Conservation (phyloP, 2,113 vertebrate genomes). For the Notothenia rossii region DNA sequence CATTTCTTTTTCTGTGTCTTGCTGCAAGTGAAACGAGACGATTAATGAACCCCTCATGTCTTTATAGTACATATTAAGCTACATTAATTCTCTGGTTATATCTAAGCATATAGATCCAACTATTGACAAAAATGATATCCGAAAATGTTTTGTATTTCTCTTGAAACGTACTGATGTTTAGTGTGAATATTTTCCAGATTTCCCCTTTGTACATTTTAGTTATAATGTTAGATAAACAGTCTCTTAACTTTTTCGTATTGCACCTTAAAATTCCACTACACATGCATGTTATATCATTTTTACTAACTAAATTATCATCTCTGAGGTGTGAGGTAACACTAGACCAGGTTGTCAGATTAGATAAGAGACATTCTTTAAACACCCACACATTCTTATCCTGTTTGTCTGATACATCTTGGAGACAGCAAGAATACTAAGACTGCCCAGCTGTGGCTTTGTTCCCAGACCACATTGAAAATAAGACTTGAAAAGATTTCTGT, state of each 20-base stretch:
- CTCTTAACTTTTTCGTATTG: not conserved
- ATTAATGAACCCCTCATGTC: not conserved
- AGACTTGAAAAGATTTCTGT: not conserved
- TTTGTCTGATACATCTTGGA: not conserved
- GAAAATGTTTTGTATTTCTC: not conserved
- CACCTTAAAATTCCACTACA: not conserved
- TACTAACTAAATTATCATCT: not conserved
- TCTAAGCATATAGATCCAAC: not conserved
- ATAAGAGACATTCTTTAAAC: constrained; percentile 1
- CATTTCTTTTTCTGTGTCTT: not conserved
- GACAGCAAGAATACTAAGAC: not conserved
- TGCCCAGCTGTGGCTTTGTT: constrained; percentile 10
- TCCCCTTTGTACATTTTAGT: not conserved
- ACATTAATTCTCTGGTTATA: not conserved
- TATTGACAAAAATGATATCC: not conserved
- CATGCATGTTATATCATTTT: not conserved
- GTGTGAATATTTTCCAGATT: not conserved
- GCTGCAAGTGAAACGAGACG: not conserved
- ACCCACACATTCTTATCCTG: not conserved
- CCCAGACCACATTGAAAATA: not conserved
- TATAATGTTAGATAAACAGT: not conserved
- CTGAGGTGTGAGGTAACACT: not conserved
- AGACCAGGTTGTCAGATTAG: not conserved
- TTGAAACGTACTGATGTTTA: not conserved
- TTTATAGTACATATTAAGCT: not conserved